Evolutionary conservation across 1,140 invertebrate genomes (phyloP).

Genomic region (Drosophila athabasca): DNA sequence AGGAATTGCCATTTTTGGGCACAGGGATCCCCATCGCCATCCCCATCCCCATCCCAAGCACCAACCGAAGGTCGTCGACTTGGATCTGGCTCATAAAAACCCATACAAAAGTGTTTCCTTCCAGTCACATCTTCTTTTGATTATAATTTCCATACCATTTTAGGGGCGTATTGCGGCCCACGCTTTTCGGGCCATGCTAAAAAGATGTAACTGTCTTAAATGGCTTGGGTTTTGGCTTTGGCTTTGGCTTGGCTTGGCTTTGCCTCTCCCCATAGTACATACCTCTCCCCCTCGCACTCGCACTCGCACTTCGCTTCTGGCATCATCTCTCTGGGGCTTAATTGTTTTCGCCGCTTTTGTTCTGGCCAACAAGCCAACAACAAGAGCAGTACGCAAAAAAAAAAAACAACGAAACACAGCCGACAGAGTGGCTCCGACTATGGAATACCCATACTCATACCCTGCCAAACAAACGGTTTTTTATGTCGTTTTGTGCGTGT

Average conservation of each 20-base stretch:
- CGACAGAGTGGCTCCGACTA: too few relatives aligned
- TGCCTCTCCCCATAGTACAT: background rate
- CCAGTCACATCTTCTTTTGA: slow-evolving; percentile 19
- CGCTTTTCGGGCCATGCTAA: background rate
- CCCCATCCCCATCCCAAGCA: too few relatives aligned
- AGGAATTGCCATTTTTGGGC: slow-evolving; percentile 39
- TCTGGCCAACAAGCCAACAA: slow-evolving; percentile 18
- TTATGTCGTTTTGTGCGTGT: too few relatives aligned
- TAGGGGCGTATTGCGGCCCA: slow-evolving; percentile 15
- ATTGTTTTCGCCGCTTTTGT: slow-evolving; percentile 21
- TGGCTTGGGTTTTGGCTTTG: background rate
- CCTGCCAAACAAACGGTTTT: too few relatives aligned
- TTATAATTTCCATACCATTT: slow-evolving; percentile 20
- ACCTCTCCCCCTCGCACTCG: too few relatives aligned
- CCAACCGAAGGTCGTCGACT: slow-evolving; percentile 15
- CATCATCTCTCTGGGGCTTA: slow-evolving; percentile 1
- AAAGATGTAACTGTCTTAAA: slow-evolving; percentile 35
- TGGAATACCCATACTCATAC: too few relatives aligned
- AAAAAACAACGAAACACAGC: background rate
- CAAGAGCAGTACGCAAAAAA: background rate
- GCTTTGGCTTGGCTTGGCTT: too few relatives aligned
- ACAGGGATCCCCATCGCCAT: slow-evolving; percentile 8
- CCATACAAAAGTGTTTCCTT: slow-evolving; percentile 8
- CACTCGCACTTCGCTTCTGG: too few relatives aligned
- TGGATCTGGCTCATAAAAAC: background rate